Conservation (phyloP, 2,888 invertebrate genomes). For the Trisateles emortualis region DNA sequence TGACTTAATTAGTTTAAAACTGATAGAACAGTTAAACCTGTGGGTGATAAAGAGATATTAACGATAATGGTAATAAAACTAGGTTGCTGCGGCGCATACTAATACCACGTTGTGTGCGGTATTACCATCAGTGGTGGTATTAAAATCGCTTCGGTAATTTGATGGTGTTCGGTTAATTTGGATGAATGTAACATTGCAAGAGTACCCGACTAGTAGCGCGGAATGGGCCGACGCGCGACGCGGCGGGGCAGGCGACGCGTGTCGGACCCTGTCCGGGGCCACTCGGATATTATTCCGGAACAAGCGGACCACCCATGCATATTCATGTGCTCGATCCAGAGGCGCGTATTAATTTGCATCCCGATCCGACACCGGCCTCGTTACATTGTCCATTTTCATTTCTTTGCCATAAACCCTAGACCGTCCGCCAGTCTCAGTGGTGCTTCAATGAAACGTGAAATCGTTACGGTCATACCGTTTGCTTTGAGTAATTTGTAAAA, state of each 20-base stretch:
- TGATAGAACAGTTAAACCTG: too few relatives aligned
- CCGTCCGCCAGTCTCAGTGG: slow-evolving; percentile 51
- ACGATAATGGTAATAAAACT: too few relatives aligned
- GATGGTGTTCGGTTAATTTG: slow-evolving; percentile 41
- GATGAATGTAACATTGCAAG: slow-evolving; percentile 24
- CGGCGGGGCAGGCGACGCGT: slow-evolving; percentile 37
- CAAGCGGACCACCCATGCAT: slow-evolving; percentile 76
- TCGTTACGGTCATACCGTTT: slow-evolving; percentile 46
- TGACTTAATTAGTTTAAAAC: too few relatives aligned
- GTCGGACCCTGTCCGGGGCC: slow-evolving; percentile 50
- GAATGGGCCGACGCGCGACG: slow-evolving; percentile 18
- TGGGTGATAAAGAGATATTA: too few relatives aligned
- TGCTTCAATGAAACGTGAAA: slow-evolving; percentile 66
- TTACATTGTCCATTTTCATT: slow-evolving; percentile 77
- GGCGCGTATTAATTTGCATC: slow-evolving; percentile 85
- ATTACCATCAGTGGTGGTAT: slow-evolving; percentile 21
- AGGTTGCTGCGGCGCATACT: neutral
- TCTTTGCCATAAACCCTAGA: slow-evolving; percentile 66
- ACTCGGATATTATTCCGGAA: slow-evolving; percentile 78
- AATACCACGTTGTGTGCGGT: slow-evolving; percentile 2
- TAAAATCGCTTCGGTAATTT: slow-evolving; percentile 36
- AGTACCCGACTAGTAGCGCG: slow-evolving; percentile 28
- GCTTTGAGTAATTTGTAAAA: slow-evolving; percentile 47
- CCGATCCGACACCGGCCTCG: slow-evolving; percentile 70
- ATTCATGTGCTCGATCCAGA: slow-evolving; percentile 81